phyloP scores from a whole-genome alignment of 2,113 vertebrate species.

The Tringa solitaria region DNA sequence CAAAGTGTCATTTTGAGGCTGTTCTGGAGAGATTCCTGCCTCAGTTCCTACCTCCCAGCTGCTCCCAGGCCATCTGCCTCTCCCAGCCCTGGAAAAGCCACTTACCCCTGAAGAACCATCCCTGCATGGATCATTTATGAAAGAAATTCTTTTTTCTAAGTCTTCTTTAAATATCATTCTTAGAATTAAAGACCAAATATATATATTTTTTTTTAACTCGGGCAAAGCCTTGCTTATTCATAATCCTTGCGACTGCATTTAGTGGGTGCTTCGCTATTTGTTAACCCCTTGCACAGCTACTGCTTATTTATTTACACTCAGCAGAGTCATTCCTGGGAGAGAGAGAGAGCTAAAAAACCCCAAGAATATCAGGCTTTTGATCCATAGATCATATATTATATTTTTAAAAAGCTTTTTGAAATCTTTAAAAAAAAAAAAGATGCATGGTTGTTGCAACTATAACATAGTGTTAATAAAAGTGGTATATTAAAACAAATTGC shows the following conservation, averaged over 20 bases:
- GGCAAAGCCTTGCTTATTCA: not conserved
- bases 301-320: not conserved
- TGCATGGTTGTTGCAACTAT: not conserved
- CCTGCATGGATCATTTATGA: not conserved
- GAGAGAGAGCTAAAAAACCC: not conserved
- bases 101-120: not conserved
- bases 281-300: not conserved
- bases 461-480: not conserved
- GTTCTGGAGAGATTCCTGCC: not conserved
- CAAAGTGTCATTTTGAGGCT: not conserved
- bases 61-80: not conserved
- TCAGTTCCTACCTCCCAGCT: not conserved
- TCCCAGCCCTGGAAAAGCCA: not conserved
- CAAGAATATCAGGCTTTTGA: not conserved
- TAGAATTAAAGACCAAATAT: not conserved
- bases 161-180: not conserved
- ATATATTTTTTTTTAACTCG: not conserved
- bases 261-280: not conserved
- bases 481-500: conserved; percentile 24
- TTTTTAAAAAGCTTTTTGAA: not conserved
- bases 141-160: not conserved
- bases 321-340: not conserved
- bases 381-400: not conserved
- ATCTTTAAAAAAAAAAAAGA: not conserved
- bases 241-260: not conserved